Evolutionary conservation across 2,888 invertebrate genomes (phyloP).

Genomic region (Halocaridina rubra): DNA sequence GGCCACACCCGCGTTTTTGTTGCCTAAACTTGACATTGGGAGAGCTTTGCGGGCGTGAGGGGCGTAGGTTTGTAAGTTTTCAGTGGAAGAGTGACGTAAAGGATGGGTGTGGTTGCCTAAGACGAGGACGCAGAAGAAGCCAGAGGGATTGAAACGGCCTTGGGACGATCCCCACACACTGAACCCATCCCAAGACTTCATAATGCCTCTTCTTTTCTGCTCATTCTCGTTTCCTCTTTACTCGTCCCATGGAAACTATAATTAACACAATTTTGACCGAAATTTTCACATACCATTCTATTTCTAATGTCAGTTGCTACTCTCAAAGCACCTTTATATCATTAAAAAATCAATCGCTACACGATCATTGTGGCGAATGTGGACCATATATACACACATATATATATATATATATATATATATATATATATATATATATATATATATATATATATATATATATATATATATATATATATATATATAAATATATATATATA

Average conservation of each 20-base stretch:
- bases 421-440: too few species aligned
- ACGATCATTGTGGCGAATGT: too few species aligned
- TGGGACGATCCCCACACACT: background rate
- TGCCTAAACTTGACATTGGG: background rate
- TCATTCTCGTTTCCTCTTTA: background rate
- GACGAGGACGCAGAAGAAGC: background rate
- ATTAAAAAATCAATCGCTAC: too few species aligned
- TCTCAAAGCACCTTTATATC: too few species aligned
- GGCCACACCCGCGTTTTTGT: background rate
- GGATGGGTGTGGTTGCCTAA: background rate
- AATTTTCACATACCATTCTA: background rate
- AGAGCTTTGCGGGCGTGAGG: background rate
- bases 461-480: too few species aligned
- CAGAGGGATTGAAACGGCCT: background rate
- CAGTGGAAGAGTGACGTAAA: background rate
- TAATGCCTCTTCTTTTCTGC: background rate
- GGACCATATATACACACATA: too few species aligned
- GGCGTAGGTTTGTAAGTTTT: background rate
- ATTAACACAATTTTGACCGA: background rate
- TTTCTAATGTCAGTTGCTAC: background rate
- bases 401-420: too few species aligned
- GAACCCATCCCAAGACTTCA: background rate
- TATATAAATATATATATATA: too few species aligned
- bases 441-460: too few species aligned
- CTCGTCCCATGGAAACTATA: background rate